These are phyloP conservation scores for Brachyopa scutellaris DNA, from an alignment of 2,888 invertebrate species.

Conservation along the genomic window DNA sequence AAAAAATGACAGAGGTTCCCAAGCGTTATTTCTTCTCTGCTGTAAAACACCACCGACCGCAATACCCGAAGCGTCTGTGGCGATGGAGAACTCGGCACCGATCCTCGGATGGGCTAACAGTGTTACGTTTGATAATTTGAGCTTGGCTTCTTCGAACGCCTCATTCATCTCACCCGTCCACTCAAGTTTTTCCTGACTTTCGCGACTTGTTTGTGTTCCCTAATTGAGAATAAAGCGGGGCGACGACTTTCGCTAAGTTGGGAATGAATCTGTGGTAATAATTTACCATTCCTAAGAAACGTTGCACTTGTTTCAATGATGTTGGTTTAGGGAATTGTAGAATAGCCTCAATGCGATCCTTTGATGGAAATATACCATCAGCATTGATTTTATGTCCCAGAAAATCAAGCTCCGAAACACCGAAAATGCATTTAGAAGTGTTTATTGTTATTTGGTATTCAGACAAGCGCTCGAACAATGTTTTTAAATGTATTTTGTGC, in stretches of 20 bases:
- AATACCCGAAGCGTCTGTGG: background rate
- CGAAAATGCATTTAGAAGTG: constrained; percentile 25
- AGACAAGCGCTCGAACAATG: background rate
- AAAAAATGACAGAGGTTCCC: constrained; percentile 19
- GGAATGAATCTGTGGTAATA: constrained; percentile 1
- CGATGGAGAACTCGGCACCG: background rate
- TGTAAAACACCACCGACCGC: background rate
- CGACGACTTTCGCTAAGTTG: background rate
- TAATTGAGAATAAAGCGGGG: background rate
- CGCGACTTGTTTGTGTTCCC: background rate
- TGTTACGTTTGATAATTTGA: background rate
- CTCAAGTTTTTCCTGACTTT: background rate
- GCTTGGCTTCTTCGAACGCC: background rate
- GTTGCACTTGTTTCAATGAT: constrained; percentile 25
- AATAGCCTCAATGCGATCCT: constrained; percentile 2
- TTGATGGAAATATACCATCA: constrained; percentile 17
- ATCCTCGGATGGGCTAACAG: background rate
- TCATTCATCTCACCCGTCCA: background rate
- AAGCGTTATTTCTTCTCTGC: background rate
- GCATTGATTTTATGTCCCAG: background rate
- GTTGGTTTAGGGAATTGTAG: constrained; percentile 6
- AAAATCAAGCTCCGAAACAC: background rate
- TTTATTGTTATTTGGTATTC: constrained; percentile 14
- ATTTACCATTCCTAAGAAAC: constrained; percentile 5
- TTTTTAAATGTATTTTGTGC: constrained; percentile 7